These are phyloP conservation scores for Drosophila dives DNA, from an alignment of 2,888 invertebrate species.

Conservation along the genomic window DNA sequence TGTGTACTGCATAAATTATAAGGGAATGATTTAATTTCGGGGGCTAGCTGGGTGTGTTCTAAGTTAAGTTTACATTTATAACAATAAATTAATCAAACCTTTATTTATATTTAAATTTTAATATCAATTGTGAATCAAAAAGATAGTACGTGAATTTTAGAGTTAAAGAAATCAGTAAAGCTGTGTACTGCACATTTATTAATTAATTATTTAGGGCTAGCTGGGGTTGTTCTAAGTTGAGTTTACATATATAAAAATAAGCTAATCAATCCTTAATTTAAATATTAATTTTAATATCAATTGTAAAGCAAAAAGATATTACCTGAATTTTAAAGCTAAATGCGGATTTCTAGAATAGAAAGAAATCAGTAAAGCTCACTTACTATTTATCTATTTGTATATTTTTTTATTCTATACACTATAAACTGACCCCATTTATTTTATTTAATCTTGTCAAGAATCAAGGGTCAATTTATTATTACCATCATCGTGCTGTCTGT, in stretches of 20 bases:
- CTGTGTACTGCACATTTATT: too few relatives aligned
- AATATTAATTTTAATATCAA: neutral
- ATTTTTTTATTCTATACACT: neutral
- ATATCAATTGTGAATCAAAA: neutral
- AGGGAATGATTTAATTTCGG: constrained; percentile 22
- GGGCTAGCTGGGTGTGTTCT: neutral
- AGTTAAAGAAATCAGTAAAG: neutral
- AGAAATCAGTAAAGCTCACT: too few relatives aligned
- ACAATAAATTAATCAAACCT: neutral
- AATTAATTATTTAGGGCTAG: too few relatives aligned
- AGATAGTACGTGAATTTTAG: neutral
- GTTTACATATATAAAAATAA: neutral
- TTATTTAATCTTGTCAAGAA: neutral
- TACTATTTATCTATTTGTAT: neutral
- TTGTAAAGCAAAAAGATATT: neutral
- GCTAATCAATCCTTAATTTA: neutral
- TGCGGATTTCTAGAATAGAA: neutral
- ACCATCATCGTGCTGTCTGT: neutral
- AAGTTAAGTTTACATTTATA: neutral
- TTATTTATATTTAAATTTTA: neutral
- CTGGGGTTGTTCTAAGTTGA: neutral
- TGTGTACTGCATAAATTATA: constrained; percentile 37
- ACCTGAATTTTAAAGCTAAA: neutral
- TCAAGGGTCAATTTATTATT: neutral
- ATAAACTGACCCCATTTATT: neutral